Evolutionary conservation across 2,888 invertebrate genomes (phyloP).

Genomic region (Eilema griseolum): DNA sequence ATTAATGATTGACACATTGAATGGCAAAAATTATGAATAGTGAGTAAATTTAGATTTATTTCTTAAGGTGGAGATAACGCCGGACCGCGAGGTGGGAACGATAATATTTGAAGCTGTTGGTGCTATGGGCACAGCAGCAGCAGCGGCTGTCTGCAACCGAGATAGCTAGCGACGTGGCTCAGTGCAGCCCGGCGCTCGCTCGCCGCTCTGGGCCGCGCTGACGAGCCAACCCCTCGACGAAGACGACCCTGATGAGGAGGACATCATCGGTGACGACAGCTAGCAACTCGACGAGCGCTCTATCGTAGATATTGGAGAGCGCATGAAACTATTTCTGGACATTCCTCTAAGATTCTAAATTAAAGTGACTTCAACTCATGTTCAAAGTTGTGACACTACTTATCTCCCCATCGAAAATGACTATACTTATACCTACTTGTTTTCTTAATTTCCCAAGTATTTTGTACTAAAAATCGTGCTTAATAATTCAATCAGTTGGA

Average conservation of each 20-base stretch:
- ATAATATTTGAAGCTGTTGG: constrained; percentile 66
- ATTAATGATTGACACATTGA: neutral
- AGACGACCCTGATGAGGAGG: constrained; percentile 68
- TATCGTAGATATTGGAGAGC: constrained; percentile 85
- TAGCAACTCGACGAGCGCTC: constrained; percentile 87
- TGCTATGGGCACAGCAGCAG: constrained; percentile 77
- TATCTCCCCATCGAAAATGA: neutral
- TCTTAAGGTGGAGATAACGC: constrained; percentile 81
- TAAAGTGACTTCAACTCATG: constrained; percentile 22
- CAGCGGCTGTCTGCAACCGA: constrained; percentile 72
- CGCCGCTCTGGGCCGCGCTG: constrained; percentile 93
- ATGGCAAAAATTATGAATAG: neutral
- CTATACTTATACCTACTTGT: neutral
- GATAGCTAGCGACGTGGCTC: constrained; percentile 88
- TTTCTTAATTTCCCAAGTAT: neutral
- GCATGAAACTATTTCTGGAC: constrained; percentile 86
- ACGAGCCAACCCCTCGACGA: constrained; percentile 89
- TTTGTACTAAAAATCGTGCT: constrained; percentile 23
- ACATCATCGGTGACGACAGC: constrained; percentile 75
- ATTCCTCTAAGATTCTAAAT: constrained; percentile 86
- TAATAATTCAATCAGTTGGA: constrained; percentile 23
- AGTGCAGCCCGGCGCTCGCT: constrained; percentile 83
- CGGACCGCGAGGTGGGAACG: constrained; percentile 82
- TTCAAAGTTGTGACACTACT: constrained; percentile 8
- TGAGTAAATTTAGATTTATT: neutral